phyloP scores from a whole-genome alignment of 2,888 invertebrate genomes.

The Scrobipalpa costella region DNA sequence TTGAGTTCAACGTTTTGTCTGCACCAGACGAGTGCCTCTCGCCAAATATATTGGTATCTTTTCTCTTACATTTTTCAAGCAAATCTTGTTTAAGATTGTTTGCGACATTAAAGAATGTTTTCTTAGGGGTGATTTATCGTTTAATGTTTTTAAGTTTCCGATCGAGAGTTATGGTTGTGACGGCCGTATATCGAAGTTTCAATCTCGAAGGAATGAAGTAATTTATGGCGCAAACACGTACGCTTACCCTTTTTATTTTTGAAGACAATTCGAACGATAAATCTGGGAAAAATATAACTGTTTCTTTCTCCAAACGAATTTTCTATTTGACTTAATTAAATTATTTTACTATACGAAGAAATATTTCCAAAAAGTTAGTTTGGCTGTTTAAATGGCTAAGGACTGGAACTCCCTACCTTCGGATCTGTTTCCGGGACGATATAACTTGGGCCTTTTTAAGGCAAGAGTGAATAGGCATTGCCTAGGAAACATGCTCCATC shows the following conservation, averaged over 20 bases:
- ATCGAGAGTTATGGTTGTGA: constrained; percentile 21
- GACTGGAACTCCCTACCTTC: too few relatives aligned
- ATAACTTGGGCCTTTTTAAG: too few relatives aligned
- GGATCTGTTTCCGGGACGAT: too few relatives aligned
- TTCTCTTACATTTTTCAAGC: constrained; percentile 48
- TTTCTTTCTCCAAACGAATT: not conserved
- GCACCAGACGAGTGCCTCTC: constrained; percentile 52
- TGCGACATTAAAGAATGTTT: constrained; percentile 27
- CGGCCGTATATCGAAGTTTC: constrained; percentile 23
- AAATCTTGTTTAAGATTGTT: constrained; percentile 21
- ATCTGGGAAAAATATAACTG: constrained; percentile 11
- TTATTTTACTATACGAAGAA: too few relatives aligned
- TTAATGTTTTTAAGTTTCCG: constrained; percentile 23
- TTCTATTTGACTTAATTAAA: not conserved
- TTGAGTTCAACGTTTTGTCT: constrained; percentile 72
- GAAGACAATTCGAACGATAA: constrained; percentile 19
- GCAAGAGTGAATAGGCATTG: too few relatives aligned
- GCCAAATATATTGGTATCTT: constrained; percentile 52
- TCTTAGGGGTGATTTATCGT: constrained; percentile 21
- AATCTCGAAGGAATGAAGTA: constrained; percentile 21
- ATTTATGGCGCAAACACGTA: constrained; percentile 22
- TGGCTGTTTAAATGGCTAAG: too few relatives aligned
- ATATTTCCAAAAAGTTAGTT: too few relatives aligned
- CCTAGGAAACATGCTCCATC: too few relatives aligned
- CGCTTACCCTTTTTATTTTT: constrained; percentile 22